Evolutionary conservation across 2,888 invertebrate genomes (phyloP).

Genomic region (Pollenia labialis): DNA sequence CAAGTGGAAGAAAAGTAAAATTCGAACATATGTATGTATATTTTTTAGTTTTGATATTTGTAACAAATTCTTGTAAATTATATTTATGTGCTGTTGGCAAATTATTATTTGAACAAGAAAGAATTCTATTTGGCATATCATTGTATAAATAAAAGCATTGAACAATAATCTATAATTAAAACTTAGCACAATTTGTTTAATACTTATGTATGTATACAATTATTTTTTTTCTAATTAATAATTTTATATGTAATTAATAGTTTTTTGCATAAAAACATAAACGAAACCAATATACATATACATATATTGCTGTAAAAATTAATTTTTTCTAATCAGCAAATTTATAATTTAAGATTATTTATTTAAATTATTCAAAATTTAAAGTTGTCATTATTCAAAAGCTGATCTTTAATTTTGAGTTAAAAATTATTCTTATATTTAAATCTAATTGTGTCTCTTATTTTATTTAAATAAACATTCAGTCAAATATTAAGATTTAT

Average conservation of each 20-base stretch:
- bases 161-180: slow-evolving; percentile 55
- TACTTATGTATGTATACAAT: slow-evolving; percentile 16
- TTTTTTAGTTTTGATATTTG: slow-evolving; percentile 23
- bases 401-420: too few relatives aligned
- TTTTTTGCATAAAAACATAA: slow-evolving; percentile 8
- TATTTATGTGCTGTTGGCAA: slow-evolving; percentile 16
- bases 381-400: too few relatives aligned
- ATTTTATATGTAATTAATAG: neutral
- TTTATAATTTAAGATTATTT: too few relatives aligned
- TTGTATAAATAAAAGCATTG: slow-evolving; percentile 49
- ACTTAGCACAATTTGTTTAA: slow-evolving; percentile 65
- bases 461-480: too few relatives aligned
- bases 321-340: too few relatives aligned
- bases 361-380: too few relatives aligned
- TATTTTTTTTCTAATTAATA: slow-evolving; percentile 33
- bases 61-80: slow-evolving; percentile 41
- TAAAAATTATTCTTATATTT: too few relatives aligned
- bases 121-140: slow-evolving; percentile 60
- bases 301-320: neutral
- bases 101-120: slow-evolving; percentile 46
- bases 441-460: too few relatives aligned
- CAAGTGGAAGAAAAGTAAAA: slow-evolving; percentile 22
- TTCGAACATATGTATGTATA: neutral
- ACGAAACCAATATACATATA: neutral
- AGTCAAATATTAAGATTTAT: too few relatives aligned